Evolutionary conservation across 2,888 invertebrate genomes (phyloP).

Genomic region (Dynastes grantii): DNA sequence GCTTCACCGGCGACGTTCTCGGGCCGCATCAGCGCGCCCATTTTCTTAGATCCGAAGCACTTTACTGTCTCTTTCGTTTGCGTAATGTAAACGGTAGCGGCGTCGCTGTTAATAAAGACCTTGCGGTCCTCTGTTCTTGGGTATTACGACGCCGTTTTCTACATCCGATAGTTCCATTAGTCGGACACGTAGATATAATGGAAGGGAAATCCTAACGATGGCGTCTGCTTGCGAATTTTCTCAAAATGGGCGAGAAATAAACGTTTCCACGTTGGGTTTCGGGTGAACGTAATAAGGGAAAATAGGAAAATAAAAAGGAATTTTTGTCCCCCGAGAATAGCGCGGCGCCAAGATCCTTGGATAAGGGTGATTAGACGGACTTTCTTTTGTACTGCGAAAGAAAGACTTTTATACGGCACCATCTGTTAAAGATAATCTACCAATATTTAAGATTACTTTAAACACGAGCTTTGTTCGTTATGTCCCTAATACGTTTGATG

Average conservation of each 20-base stretch:
- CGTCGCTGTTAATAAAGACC: constrained; percentile 32
- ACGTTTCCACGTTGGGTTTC: constrained; percentile 9
- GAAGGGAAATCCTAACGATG: constrained; percentile 8
- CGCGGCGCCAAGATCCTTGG: not conserved
- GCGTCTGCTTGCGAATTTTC: constrained; percentile 11
- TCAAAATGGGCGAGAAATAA: not conserved
- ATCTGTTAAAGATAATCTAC: too few relatives aligned
- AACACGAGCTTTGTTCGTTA: too few relatives aligned
- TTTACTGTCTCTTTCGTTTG: constrained; percentile 15
- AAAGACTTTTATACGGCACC: too few relatives aligned
- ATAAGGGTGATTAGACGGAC: not conserved
- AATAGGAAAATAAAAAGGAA: constrained; percentile 3
- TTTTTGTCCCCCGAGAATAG: not conserved
- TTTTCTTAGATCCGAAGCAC: constrained; percentile 19
- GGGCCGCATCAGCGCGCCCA: constrained; percentile 7
- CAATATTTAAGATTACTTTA: too few relatives aligned
- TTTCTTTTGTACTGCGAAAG: too few relatives aligned
- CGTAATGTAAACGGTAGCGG: constrained; percentile 7
- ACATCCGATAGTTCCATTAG: constrained; percentile 33
- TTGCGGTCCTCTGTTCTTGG: constrained; percentile 28
- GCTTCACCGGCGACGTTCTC: constrained; percentile 1
- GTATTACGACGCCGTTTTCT: constrained; percentile 25
- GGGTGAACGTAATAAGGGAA: constrained; percentile 6
- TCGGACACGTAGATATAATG: constrained; percentile 30
- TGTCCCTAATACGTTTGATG: too few relatives aligned